Evolutionary conservation across 2,888 invertebrate genomes (phyloP), one percentile per base, ranked within the genome.

Genomic region (Oeneis ivallda): DNA sequence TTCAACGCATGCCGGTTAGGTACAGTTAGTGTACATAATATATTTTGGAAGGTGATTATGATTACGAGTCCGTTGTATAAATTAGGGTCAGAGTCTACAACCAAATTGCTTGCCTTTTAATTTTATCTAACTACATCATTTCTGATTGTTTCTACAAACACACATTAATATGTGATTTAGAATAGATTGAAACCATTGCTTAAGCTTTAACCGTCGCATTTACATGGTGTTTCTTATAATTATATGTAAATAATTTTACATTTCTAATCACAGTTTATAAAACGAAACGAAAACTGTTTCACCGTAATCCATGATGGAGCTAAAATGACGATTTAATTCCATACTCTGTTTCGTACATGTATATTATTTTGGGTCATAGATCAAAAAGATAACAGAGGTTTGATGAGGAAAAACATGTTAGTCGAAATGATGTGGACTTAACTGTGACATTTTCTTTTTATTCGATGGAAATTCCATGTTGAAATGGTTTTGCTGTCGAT

Each of bases 311-410:
- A 75, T 79, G 76, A 75, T 76, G 71, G 74, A 73, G 74, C 73
- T 72, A 77, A 78, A 83, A 82, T 80, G 79, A 75, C 76, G 74
- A 79, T 82, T 82, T 82, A 83, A 82, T 83, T 77, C 74, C 67
- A 72, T 73, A 76, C 76, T 72, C 67, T 68, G 63, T 75, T 69
- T 60, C 65, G 56, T 65, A 67, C 62, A 68, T 69, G 59, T 68
- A 70, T 58, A 69, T 69, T 66, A 63, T 62, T 67, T 66, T 34
- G 32, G 45, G 50, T 17, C 67, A 71, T 62, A 74, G 74, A 75
- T 64, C 49, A 59, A 47, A 13, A 4, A 62, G 39, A 5, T 19
- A 49, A 65, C 19, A 68, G 61, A 61, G 2, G 52, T 32, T 45
- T 34, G 1, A 58, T 17, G 11, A 17, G 9, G 17, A 47, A 2